Evolutionary conservation across 1,140 invertebrate genomes (phyloP).

Genomic region (Campodea augens): DNA sequence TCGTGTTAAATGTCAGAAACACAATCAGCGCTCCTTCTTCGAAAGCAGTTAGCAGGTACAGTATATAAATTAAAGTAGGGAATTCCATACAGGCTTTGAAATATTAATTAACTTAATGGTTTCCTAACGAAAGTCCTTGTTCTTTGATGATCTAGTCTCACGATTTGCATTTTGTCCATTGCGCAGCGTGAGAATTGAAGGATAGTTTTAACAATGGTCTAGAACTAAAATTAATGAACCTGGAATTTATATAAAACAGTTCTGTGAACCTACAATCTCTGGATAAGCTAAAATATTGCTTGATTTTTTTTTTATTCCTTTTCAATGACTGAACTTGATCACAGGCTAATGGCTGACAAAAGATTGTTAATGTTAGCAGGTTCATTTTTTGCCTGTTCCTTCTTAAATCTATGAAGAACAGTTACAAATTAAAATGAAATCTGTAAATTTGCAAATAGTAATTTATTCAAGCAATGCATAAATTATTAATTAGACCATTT

Average conservation of each 20-base stretch:
- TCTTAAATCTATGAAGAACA: too few species aligned
- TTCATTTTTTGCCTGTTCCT: too few species aligned
- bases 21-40: slow-evolving; percentile 81
- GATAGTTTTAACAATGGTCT: background rate
- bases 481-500: slow-evolving; percentile 2
- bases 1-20: slow-evolving; percentile 90
- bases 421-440: background rate
- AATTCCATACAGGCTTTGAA: background rate
- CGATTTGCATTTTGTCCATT: slow-evolving; percentile 1
- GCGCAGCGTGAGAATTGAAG: background rate
- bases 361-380: too few species aligned
- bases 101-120: background rate
- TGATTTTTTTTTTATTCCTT: too few species aligned
- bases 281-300: too few species aligned
- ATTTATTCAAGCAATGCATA: background rate
- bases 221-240: too few species aligned
- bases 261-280: too few species aligned
- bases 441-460: background rate
- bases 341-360: too few species aligned
- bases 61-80: slow-evolving; percentile 7
- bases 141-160: background rate
- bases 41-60: slow-evolving; percentile 91
- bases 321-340: too few species aligned
- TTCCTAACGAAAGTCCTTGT: slow-evolving; percentile 3
- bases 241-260: too few species aligned